These are phyloP conservation scores for Boloria selene DNA, from an alignment of 2,888 invertebrate species.

Conservation along the genomic window DNA sequence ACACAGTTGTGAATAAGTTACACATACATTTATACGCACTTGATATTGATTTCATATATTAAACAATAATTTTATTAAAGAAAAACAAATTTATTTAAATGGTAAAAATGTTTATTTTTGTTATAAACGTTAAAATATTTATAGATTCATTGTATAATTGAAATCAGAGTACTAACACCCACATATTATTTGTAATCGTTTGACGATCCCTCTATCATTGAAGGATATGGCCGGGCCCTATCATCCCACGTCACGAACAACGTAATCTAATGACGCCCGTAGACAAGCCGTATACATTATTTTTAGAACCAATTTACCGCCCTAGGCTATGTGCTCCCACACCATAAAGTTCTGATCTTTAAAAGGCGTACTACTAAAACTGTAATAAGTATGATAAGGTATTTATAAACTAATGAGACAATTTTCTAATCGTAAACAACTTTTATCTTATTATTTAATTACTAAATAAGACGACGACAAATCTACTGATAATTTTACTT, in stretches of 20 bases:
- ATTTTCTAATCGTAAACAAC: not conserved
- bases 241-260: constrained; percentile 38
- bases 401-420: not conserved
- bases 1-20: not conserved
- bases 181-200: constrained; percentile 2
- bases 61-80: too few relatives aligned
- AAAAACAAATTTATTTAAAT: too few relatives aligned
- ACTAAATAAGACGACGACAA: not conserved
- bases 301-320: constrained; percentile 42
- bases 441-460: not conserved
- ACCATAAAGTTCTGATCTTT: constrained; percentile 25
- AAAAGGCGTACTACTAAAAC: constrained; percentile 14
- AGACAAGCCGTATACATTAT: constrained; percentile 39
- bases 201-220: constrained; percentile 15
- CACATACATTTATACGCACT: not conserved
- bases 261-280: constrained; percentile 37
- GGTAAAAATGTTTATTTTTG: too few relatives aligned
- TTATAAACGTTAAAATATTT: too few relatives aligned
- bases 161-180: constrained; percentile 12
- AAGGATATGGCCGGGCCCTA: constrained; percentile 23
- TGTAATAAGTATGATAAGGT: constrained; percentile 10
- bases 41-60: too few relatives aligned
- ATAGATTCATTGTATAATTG: not conserved
- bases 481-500: constrained; percentile 71
- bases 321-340: constrained; percentile 31